A percentile compares a stretch with the other conserved stretches of the same genome.
These are phyloP conservation scores for Drosophila azteca DNA, from an alignment of 1,140 invertebrate genomes.

Conservation along the genomic window DNA sequence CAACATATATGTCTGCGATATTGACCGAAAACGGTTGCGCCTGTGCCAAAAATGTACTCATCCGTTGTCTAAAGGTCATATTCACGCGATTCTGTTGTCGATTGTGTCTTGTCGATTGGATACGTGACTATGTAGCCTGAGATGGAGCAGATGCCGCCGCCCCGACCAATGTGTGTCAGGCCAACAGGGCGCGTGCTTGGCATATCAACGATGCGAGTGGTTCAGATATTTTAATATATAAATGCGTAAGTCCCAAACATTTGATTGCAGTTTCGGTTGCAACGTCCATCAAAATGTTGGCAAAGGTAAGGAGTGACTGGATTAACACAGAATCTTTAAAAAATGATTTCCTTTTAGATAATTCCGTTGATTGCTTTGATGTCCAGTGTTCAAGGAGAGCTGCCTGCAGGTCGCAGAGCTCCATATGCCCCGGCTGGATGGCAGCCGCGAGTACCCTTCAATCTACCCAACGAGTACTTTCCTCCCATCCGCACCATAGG, in stretches of 20 bases:
- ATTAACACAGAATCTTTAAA: background rate
- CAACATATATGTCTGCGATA: too few relatives aligned
- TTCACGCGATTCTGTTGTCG: constrained; percentile 27
- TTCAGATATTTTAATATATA: constrained; percentile 58
- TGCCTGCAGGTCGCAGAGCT: constrained; percentile 16
- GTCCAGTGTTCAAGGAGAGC: constrained; percentile 1
- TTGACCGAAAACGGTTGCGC: constrained; percentile 33
- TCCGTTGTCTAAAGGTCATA: constrained; percentile 59
- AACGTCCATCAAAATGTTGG: constrained; percentile 52
- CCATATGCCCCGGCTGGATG: constrained; percentile 71
- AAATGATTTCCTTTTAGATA: constrained; percentile 14
- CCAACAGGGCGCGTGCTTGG: constrained; percentile 45
- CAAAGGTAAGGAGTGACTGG: constrained; percentile 40
- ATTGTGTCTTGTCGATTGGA: constrained; percentile 34
- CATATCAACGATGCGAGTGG: constrained; percentile 29
- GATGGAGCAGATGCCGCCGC: constrained; percentile 55
- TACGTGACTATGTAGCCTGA: constrained; percentile 69
- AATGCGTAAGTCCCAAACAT: constrained; percentile 31
- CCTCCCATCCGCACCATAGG: constrained; percentile 5
- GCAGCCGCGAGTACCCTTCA: constrained; percentile 68
- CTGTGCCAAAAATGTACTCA: constrained; percentile 66
- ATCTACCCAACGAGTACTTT: constrained; percentile 51
- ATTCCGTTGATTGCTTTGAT: constrained; percentile 2
- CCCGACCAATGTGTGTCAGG: constrained; percentile 51
- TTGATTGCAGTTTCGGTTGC: constrained; percentile 54